Conservation (phyloP, 1,140 invertebrate species). For the Mylabris phalerata region DNA sequence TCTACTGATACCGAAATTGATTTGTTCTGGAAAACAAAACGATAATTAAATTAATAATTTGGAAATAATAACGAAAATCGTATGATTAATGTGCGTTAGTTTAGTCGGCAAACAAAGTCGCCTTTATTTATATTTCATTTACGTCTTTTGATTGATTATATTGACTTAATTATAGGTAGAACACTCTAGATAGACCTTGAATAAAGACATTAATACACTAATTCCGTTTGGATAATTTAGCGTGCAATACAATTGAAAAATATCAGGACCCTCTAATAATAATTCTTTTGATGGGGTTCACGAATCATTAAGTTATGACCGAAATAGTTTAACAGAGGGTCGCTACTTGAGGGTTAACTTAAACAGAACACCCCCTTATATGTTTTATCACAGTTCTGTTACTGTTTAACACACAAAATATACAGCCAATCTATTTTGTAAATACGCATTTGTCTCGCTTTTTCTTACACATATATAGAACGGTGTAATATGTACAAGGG, state of each 20-base stretch:
- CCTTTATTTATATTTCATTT: constrained; percentile 25
- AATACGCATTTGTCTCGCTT: constrained; percentile 8
- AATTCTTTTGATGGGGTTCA: constrained; percentile 29
- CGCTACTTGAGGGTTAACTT: constrained; percentile 16
- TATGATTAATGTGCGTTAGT: constrained; percentile 4
- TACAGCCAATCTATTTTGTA: constrained; percentile 13
- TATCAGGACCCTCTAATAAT: constrained; percentile 3
- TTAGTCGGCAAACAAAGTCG: not conserved
- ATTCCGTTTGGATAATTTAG: constrained; percentile 17
- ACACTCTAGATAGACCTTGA: constrained; percentile 12
- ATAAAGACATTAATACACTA: constrained; percentile 25
- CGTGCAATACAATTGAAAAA: constrained; percentile 15
- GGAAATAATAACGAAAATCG: not conserved
- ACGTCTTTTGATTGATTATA: constrained; percentile 22
- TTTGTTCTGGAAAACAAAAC: constrained; percentile 52
- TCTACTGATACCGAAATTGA: constrained; percentile 66
- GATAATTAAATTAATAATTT: not conserved
- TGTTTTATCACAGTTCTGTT: no score
- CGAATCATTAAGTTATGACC: constrained; percentile 32
- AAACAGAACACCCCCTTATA: no score
- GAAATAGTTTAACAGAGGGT: constrained; percentile 29
- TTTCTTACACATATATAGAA: no score
- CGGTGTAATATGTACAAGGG: constrained; percentile 29
- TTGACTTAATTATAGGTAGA: constrained; percentile 18
- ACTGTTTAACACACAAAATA: not conserved